phyloP scores from a whole-genome alignment of 1,140 invertebrate species.

The Leptinotarsa undecemlineata region DNA sequence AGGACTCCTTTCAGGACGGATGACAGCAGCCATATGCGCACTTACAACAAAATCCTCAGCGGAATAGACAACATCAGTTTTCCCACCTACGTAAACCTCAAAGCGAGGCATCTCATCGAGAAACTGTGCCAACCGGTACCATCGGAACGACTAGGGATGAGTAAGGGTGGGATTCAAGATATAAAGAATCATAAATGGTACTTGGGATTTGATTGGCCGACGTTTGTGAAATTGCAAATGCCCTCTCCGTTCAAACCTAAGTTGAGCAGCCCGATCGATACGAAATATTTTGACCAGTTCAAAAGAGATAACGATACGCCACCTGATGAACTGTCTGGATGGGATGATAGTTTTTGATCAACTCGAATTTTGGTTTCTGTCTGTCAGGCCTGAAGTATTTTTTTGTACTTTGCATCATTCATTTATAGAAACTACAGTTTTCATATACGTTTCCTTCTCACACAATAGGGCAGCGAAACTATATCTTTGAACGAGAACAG shows the following conservation, averaged over 20 bases:
- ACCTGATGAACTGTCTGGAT: constrained; percentile 43
- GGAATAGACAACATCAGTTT: constrained; percentile 88
- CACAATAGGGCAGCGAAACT: too few relatives aligned
- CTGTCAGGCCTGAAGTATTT: too few relatives aligned
- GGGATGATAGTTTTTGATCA: constrained; percentile 42
- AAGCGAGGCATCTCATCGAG: constrained; percentile 82
- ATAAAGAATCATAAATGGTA: constrained; percentile 89
- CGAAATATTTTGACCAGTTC: constrained; percentile 44
- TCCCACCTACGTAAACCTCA: constrained; percentile 76
- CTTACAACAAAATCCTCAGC: constrained; percentile 92
- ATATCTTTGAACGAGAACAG: too few relatives aligned
- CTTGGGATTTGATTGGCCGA: constrained; percentile 46
- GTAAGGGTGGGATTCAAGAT: constrained; percentile 86
- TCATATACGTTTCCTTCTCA: too few relatives aligned
- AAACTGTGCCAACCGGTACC: constrained; percentile 87
- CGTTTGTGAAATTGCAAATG: constrained; percentile 35
- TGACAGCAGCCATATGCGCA: constrained; percentile 88
- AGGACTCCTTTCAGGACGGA: constrained; percentile 92
- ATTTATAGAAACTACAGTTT: too few relatives aligned
- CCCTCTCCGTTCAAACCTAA: constrained; percentile 42
- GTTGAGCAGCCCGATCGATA: constrained; percentile 38
- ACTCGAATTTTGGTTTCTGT: too few relatives aligned
- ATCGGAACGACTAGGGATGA: constrained; percentile 90
- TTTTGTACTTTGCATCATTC: too few relatives aligned
- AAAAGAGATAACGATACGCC: constrained; percentile 44